Conservation (phyloP, 2,888 invertebrate species). For the Polydrusus tereticollis region DNA sequence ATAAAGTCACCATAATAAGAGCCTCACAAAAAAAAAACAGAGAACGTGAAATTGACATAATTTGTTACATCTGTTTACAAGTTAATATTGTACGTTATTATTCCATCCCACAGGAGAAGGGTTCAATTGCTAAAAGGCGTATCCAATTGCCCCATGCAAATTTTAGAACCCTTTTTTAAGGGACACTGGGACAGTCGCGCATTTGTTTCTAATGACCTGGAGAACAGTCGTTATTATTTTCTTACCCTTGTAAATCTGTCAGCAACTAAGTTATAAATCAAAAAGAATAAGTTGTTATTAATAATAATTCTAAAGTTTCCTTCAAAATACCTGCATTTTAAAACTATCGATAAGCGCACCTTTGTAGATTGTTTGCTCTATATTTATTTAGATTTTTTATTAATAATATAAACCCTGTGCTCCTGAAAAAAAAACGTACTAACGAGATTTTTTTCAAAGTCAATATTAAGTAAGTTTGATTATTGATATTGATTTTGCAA, state of each 20-base stretch:
- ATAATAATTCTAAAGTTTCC: too few relatives aligned
- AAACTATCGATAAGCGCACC: too few relatives aligned
- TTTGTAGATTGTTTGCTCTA: too few relatives aligned
- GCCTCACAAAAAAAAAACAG: conserved; percentile 33
- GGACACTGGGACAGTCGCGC: conserved; percentile 55
- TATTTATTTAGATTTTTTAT: too few relatives aligned
- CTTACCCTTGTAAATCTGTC: conserved; percentile 28
- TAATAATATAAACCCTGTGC: too few relatives aligned
- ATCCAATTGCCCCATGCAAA: conserved; percentile 59
- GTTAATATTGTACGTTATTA: conserved; percentile 56
- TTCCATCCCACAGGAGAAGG: conserved; percentile 46
- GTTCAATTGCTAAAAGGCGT: conserved; percentile 56
- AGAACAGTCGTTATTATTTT: conserved; percentile 41
- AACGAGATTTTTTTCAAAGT: too few relatives aligned
- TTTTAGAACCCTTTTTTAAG: conserved; percentile 53
- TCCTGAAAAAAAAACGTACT: too few relatives aligned
- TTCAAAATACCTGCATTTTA: too few relatives aligned
- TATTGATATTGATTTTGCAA: too few relatives aligned
- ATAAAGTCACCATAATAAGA: conserved; percentile 48
- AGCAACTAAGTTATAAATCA: conserved; percentile 9
- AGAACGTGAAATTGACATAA: conserved; percentile 44
- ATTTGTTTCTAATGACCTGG: conserved; percentile 57
- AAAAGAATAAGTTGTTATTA: neutral
- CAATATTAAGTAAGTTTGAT: too few relatives aligned
- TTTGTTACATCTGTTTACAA: conserved; percentile 63